Percentiles rank a stretch among this genome's conserved stretches.
These are phyloP conservation scores for Tricholaema leucomelas DNA, from an alignment of 2,113 vertebrate species.

Conservation along the genomic window DNA sequence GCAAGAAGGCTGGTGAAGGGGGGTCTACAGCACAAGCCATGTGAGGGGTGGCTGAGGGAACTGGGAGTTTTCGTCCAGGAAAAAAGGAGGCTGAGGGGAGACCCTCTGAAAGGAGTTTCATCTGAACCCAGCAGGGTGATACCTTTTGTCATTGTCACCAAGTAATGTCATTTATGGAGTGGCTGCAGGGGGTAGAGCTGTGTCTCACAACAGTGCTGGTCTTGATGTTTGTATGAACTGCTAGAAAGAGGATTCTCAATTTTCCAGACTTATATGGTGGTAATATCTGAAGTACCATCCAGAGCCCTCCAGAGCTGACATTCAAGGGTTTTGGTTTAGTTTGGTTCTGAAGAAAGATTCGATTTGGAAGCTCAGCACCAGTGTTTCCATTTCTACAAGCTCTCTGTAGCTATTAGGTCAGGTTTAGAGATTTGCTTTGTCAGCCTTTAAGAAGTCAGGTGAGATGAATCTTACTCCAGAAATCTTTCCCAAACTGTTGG, in stretches of 20 bases:
- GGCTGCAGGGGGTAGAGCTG: background rate
- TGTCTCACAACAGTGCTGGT: background rate
- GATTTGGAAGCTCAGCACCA: background rate
- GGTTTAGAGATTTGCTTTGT: background rate
- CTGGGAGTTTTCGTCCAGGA: no score
- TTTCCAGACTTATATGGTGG: background rate
- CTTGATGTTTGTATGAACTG: background rate
- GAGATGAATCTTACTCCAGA: background rate
- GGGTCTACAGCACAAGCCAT: no score
- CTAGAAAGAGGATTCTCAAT: background rate
- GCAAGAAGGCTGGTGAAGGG: no score
- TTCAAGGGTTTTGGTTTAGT: background rate
- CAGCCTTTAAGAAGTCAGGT: background rate
- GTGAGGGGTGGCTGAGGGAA: no score
- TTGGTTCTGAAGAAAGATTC: background rate
- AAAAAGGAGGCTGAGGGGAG: no score
- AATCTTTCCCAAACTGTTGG: background rate
- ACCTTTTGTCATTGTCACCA: background rate
- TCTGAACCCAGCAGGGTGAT: background rate
- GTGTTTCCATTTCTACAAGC: background rate
- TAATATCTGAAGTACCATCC: fast-evolving
- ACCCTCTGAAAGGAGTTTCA: no score
- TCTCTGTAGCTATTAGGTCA: background rate
- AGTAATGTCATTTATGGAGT: background rate
- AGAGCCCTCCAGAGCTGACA: background rate